Percentiles rank a stretch among this genome's conserved stretches.
Conservation (phyloP, 2,888 invertebrate species). For the Xiphydria camelus region DNA sequence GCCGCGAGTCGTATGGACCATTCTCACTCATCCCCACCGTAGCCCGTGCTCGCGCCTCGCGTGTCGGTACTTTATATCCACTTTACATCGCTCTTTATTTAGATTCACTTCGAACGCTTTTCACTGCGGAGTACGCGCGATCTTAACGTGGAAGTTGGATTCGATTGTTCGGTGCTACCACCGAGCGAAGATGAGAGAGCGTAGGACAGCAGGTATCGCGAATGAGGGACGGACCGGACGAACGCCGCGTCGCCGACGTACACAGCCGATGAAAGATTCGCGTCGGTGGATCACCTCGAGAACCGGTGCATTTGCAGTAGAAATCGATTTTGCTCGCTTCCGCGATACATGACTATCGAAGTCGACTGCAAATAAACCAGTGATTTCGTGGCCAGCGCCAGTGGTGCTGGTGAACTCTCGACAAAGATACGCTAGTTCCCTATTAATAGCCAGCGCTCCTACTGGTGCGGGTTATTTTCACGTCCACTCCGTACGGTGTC, state of each 20-base stretch:
- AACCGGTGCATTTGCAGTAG: too few species aligned
- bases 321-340: constrained; percentile 17
- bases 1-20: constrained; percentile 25
- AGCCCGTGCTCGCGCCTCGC: constrained; percentile 10
- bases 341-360: constrained; percentile 12
- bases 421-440: constrained; percentile 44
- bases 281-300: too few species aligned
- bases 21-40: constrained; percentile 24
- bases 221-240: constrained; percentile 26
- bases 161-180: background rate
- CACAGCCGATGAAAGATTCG: too few species aligned
- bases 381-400: constrained; percentile 7
- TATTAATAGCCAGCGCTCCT: constrained; percentile 52
- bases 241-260: constrained; percentile 27
- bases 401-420: constrained; percentile 25
- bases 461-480: constrained; percentile 53
- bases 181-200: constrained; percentile 26
- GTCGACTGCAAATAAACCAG: constrained; percentile 27
- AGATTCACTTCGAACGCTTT: constrained; percentile 36
- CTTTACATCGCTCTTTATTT: constrained; percentile 35
- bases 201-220: constrained; percentile 30
- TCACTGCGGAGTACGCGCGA: too few species aligned
- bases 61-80: constrained; percentile 18
- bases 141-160: constrained; percentile 11
- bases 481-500: constrained; percentile 37